Conservation (phyloP, 30 jellyfish, hydroid and myxozoan species). For the Hydractinia echinata region DNA sequence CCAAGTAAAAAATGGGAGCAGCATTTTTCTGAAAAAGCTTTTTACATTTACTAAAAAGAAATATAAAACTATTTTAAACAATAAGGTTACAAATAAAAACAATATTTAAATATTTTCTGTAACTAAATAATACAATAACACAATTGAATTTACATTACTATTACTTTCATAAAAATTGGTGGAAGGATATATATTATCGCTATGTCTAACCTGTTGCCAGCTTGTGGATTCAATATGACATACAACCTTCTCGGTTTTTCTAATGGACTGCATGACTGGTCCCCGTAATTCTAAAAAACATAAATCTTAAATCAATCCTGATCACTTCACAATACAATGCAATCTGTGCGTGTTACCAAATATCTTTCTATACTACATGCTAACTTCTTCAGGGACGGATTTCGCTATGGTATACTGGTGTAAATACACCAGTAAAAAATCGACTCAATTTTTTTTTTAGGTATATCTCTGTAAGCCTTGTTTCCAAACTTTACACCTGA, state of each 20-base stretch:
- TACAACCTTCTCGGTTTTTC: conserved; percentile 70
- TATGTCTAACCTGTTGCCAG: conserved; percentile 41
- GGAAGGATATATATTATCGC: background rate
- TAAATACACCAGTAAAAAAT: too few relatives aligned
- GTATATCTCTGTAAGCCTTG: too few relatives aligned
- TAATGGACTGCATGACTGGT: conserved; percentile 46
- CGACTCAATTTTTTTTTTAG: too few relatives aligned
- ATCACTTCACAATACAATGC: background rate
- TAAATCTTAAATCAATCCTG: background rate
- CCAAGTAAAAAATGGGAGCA: conserved; percentile 81
- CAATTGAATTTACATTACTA: background rate
- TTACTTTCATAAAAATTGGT: background rate
- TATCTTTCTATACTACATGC: background rate
- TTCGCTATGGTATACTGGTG: background rate
- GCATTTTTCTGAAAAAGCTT: conserved; percentile 77
- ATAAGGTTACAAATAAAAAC: background rate
- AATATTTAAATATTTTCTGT: background rate
- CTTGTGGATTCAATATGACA: conserved; percentile 60
- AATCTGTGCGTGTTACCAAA: too few relatives aligned
- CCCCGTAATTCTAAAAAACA: conserved; percentile 29
- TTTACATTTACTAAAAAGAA: conserved; percentile 32
- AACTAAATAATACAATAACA: background rate
- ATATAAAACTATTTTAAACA: background rate
- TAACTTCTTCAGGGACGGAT: background rate
- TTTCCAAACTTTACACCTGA: too few relatives aligned